Conservation (phyloP, 2,888 invertebrate species). For the Pristionchus mayeri region DNA sequence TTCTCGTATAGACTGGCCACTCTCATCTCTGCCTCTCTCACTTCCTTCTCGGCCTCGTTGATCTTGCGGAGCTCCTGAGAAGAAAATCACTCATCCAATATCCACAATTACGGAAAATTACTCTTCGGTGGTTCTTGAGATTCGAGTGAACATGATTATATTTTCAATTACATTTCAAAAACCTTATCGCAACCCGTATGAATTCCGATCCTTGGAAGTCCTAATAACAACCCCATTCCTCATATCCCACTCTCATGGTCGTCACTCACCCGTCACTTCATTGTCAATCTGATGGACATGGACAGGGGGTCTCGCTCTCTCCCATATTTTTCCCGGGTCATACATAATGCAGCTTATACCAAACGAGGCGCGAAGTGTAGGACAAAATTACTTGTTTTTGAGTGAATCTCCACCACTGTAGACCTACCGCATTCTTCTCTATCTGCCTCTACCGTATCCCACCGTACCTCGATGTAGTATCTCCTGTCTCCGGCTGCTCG, state of each 20-base stretch:
- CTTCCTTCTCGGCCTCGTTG: constrained; percentile 39
- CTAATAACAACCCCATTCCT: background rate
- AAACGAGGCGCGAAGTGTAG: too few species aligned
- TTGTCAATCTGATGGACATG: background rate
- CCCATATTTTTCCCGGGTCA: constrained; percentile 1
- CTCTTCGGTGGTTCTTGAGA: too few species aligned
- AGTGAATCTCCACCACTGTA: too few species aligned
- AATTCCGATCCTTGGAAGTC: too few species aligned
- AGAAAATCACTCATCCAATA: too few species aligned
- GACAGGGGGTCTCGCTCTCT: background rate
- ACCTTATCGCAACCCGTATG: too few species aligned
- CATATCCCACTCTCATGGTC: background rate
- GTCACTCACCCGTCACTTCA: constrained; percentile 26
- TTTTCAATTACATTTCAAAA: too few species aligned
- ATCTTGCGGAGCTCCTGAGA: constrained; percentile 46
- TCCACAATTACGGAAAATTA: too few species aligned
- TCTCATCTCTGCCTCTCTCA: constrained; percentile 34
- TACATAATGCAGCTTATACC: background rate
- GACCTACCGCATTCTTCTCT: too few species aligned
- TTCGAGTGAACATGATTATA: too few species aligned
- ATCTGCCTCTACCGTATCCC: background rate
- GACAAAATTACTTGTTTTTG: too few species aligned
- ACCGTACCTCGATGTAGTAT: constrained; percentile 45
- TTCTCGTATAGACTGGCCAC: constrained; percentile 36
- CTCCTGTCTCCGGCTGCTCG: constrained; percentile 17